phyloP scores from a whole-genome alignment of 2,113 vertebrate species.

The Grammomys surdaster region DNA sequence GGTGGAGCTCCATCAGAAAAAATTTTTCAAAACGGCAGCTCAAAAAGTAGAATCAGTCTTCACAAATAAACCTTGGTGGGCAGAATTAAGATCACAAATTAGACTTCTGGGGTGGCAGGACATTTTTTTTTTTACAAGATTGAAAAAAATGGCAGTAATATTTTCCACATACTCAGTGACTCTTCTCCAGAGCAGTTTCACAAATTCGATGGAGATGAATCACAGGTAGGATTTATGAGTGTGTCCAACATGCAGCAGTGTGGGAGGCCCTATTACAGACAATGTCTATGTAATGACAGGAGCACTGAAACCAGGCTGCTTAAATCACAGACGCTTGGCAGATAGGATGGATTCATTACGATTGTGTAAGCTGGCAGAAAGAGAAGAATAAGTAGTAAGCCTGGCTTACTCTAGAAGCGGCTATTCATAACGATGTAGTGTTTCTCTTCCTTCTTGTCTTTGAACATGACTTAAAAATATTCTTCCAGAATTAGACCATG shows the following conservation, averaged over 20 bases:
- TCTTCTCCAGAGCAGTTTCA: constrained; percentile 70
- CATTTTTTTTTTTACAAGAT: constrained; percentile 3
- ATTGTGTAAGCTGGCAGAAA: neutral
- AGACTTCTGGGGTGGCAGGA: neutral
- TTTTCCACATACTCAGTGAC: constrained; percentile 47
- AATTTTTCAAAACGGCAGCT: neutral
- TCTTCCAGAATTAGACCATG: neutral
- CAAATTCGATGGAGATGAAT: constrained; percentile 63
- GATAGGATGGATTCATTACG: neutral
- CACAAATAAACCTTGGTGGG: neutral
- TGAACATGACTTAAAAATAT: neutral
- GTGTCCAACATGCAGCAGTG: constrained; percentile 55
- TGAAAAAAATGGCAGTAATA: constrained; percentile 19
- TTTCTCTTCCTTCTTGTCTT: neutral
- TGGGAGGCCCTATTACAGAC: constrained; percentile 63
- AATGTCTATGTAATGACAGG: constrained; percentile 46
- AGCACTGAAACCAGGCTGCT: constrained; percentile 27
- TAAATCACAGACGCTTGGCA: constrained; percentile 56
- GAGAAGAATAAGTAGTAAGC: neutral
- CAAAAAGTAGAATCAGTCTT: neutral
- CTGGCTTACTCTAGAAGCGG: neutral
- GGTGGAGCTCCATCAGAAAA: neutral
- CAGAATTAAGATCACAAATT: constrained; percentile 10
- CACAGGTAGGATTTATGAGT: constrained; percentile 71
- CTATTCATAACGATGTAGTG: neutral